Evolutionary conservation across 2,797 vertebrate species (phyloP).

Genomic region (Malurus splendens): DNA sequence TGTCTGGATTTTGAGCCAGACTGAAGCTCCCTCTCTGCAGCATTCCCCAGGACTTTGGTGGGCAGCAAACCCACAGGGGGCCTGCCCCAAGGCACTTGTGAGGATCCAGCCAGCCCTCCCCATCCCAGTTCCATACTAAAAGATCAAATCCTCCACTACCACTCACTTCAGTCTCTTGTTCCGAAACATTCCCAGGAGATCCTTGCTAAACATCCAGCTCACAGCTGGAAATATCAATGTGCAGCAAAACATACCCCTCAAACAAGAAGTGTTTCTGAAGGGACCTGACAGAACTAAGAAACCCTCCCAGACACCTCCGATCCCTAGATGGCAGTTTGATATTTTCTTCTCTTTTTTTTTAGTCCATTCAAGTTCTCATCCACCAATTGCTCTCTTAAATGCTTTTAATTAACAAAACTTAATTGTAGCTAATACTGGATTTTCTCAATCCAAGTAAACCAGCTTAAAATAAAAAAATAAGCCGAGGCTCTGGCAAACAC

Average conservation of each 20-base stretch:
- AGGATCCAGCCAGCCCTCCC: neutral
- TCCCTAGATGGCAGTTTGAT: neutral
- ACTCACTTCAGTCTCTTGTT: neutral
- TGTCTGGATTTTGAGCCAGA: neutral
- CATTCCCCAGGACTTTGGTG: neutral
- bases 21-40: neutral
- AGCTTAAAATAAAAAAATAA: conserved; percentile 53
- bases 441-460: conserved; percentile 55
- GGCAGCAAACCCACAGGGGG: neutral
- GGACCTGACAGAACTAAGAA: neutral
- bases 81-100: neutral
- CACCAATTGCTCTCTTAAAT: neutral
- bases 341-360: neutral
- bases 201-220: neutral
- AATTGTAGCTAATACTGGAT: conserved; percentile 53
- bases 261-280: neutral
- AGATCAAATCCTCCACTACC: neutral
- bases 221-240: neutral
- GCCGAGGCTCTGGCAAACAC: conserved; percentile 9
- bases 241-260: neutral
- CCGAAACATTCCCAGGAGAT: neutral
- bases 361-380: neutral
- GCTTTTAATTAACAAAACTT: conserved; percentile 48
- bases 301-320: neutral
- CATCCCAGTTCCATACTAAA: neutral